phyloP scores from a whole-genome alignment of 2,888 invertebrate genomes.

The Eremobia ochroleuca region DNA sequence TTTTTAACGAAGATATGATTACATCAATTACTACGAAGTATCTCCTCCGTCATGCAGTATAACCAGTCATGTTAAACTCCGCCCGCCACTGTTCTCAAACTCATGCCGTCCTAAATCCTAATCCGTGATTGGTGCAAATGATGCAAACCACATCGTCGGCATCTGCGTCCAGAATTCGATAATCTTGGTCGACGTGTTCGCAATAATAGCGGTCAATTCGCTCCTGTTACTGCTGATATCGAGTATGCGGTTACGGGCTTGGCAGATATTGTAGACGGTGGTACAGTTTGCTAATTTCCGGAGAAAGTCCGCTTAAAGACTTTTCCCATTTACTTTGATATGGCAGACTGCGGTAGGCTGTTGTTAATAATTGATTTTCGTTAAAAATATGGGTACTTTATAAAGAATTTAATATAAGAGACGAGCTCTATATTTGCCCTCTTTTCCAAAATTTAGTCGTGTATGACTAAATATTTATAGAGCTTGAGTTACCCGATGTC shows the following conservation, averaged over 20 bases:
- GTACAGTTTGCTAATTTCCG: conserved; percentile 41
- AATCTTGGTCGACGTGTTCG: conserved; percentile 56
- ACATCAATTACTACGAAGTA: neutral
- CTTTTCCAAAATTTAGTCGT: conserved; percentile 11
- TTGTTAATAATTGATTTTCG: conserved; percentile 18
- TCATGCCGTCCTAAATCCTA: conserved; percentile 20
- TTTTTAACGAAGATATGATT: neutral
- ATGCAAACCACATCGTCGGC: conserved; percentile 48
- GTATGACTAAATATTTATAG: neutral
- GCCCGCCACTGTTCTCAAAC: conserved; percentile 41
- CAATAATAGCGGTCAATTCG: conserved; percentile 53
- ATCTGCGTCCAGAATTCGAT: conserved; percentile 51
- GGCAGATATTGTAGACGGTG: conserved; percentile 33
- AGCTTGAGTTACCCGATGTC: neutral
- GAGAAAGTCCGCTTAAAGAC: conserved; percentile 24
- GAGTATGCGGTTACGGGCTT: conserved; percentile 36
- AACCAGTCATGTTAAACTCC: conserved; percentile 9
- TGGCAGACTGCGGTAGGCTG: neutral
- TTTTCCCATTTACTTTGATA: conserved; percentile 25
- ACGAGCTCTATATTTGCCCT: neutral
- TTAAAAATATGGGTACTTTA: conserved; percentile 13
- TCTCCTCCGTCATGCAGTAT: conserved; percentile 4
- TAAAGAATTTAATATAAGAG: neutral
- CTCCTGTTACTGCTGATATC: conserved; percentile 41
- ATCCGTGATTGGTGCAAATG: conserved; percentile 51